Evolutionary conservation across 2,797 vertebrate species (phyloP), one percentile per base, ranked within the genome.

Genomic region (Epinephelus coioides): DNA sequence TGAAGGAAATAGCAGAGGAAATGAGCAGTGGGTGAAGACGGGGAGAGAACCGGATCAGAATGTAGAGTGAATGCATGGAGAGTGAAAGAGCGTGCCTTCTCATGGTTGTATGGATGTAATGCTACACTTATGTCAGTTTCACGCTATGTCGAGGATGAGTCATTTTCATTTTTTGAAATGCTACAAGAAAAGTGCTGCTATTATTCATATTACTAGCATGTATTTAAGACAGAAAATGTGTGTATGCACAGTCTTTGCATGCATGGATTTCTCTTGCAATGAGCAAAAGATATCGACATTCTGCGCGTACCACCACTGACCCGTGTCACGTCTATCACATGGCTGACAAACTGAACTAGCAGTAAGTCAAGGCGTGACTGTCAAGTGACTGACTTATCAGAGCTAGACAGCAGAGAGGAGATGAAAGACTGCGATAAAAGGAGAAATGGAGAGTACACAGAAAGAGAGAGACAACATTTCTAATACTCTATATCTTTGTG

Each of bases 1-100:
- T 92, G 71, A 85, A 83, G 87, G 76, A 89, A 89, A 76, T 67
- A 79, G 68, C 69, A 82, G 84, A 86, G 80, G 87, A 91, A 89
- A 89, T 87, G 69, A 89, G 57, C 1, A 79, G 76, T 1, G 70
- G 78, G 46, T 69, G 81, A 85, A 85, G 66, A 76, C 14, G 30
- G 72, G 27, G 81, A 87, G 65, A 78, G 55, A 80, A 60, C 18
- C n/a, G 38, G 27, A 40, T 69, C 78, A 81, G 80, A 83, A 81
- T 64, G n/a, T 46, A 25, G 46, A 90, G 62, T 46, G 66, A 81
- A 71, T 5, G 56, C 47, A 69, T 60, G 38, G 60, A 77, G 69
- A 79, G 50, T 25, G 55, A 67, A 79, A 51, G 3, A 43, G 5
- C 21, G 15, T 19, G 2, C 2, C 3, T 71, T 55, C 27, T 69